Evolutionary conservation across 2,113 vertebrate genomes (phyloP).

Genomic region (Salvator merianae): DNA sequence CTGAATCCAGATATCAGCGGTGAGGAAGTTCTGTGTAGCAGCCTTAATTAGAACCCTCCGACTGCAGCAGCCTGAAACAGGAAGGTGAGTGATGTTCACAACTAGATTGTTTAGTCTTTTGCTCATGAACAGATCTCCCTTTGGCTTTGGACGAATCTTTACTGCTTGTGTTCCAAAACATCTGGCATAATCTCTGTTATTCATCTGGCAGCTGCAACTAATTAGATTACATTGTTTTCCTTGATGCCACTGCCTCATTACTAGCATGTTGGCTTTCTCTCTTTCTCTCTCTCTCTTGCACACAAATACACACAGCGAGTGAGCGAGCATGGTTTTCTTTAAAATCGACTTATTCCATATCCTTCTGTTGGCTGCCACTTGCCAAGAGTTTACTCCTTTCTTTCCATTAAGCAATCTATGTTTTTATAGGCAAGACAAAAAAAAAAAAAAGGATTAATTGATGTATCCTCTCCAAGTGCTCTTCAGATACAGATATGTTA

Average conservation of each 20-base stretch:
- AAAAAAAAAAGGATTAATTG: constrained; percentile 40
- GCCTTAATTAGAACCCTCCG: neutral
- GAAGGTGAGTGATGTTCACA: neutral
- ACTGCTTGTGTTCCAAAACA: constrained; percentile 59
- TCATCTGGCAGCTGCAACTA: constrained; percentile 65
- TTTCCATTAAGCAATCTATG: constrained; percentile 35
- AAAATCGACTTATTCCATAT: neutral
- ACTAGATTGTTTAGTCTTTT: constrained; percentile 64
- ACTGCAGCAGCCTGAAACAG: neutral
- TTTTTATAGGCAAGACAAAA: constrained; percentile 34
- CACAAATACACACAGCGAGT: neutral
- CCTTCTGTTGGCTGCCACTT: constrained; percentile 54
- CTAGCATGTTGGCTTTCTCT: constrained; percentile 7
- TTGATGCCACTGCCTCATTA: constrained; percentile 45
- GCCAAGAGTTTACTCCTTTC: constrained; percentile 32
- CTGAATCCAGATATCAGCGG: neutral
- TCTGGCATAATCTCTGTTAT: constrained; percentile 63
- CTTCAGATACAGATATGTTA: neutral
- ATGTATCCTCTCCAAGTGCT: neutral
- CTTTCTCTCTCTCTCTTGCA: constrained; percentile 11
- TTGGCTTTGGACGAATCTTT: constrained; percentile 58
- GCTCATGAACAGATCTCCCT: constrained; percentile 54
- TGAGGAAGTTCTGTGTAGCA: neutral
- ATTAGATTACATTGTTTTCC: constrained; percentile 72
- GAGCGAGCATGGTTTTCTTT: too few relatives aligned